A percentile compares a stretch with the other conserved stretches of the same genome.
Conservation (phyloP, 1,140 invertebrate species). For the Drosophila sucinea region DNA sequence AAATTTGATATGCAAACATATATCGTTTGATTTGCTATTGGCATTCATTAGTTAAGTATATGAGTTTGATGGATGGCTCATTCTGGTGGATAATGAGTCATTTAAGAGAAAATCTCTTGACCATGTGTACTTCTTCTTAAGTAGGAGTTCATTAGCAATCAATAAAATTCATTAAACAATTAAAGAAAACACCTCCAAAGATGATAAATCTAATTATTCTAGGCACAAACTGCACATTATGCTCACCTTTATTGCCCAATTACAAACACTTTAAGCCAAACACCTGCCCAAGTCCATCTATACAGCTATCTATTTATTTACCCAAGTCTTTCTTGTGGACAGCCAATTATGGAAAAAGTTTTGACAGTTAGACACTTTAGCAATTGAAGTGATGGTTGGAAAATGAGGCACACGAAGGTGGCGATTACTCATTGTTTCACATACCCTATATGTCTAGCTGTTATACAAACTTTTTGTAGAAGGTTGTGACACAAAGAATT, state of each 20-base stretch:
- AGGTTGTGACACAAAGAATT: background rate
- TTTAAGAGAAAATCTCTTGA: constrained; percentile 5
- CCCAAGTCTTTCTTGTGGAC: constrained; percentile 26
- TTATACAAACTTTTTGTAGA: background rate
- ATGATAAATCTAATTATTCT: constrained; percentile 37
- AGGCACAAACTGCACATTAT: constrained; percentile 42
- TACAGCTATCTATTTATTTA: constrained; percentile 32
- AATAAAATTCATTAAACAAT: constrained; percentile 15
- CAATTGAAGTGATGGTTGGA: constrained; percentile 19
- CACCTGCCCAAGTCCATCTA: constrained; percentile 48
- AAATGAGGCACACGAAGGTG: constrained; percentile 14
- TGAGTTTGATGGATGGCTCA: constrained; percentile 20
- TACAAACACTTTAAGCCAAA: constrained; percentile 38
- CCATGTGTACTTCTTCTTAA: background rate
- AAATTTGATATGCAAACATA: constrained; percentile 28
- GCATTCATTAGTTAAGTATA: constrained; percentile 23
- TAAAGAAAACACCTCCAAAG: constrained; percentile 18
- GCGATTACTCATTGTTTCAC: constrained; percentile 32
- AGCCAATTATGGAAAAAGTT: constrained; percentile 30
- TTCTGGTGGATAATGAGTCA: constrained; percentile 1
- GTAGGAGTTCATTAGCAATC: background rate
- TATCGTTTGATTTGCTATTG: constrained; percentile 25
- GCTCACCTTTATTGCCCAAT: constrained; percentile 51
- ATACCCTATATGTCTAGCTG: background rate
- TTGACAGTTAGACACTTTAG: constrained; percentile 47